Conservation (phyloP, 2,113 vertebrate genomes). For the Channa maculata region DNA sequence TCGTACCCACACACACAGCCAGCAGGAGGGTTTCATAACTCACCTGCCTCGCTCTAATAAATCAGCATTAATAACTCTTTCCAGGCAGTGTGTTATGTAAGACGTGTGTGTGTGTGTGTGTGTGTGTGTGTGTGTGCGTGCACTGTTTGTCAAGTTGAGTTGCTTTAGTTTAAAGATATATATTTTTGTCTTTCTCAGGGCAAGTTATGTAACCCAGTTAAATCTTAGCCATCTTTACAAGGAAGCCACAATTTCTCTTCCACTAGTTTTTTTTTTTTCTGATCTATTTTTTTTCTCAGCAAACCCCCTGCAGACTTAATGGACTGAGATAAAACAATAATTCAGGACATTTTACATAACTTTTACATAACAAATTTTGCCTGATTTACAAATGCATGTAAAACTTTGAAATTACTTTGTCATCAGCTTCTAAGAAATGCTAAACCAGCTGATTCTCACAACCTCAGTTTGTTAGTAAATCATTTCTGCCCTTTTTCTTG, state of each 20-base stretch:
- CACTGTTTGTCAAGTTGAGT: slow-evolving; percentile 1
- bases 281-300: neutral
- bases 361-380: too few relatives aligned
- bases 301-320: neutral
- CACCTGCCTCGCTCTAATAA: slow-evolving; percentile 64
- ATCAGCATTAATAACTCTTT: slow-evolving; percentile 61
- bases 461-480: neutral
- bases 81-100: slow-evolving; percentile 60
- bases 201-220: slow-evolving; percentile 32
- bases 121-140: slow-evolving; percentile 14
- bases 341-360: too few relatives aligned
- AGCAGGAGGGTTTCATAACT: slow-evolving; percentile 63
- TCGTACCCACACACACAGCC: slow-evolving; percentile 7
- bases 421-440: too few relatives aligned
- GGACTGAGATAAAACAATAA: too few relatives aligned
- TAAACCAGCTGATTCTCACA: too few relatives aligned
- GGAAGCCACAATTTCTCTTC: slow-evolving; percentile 10
- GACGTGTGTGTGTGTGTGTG: slow-evolving; percentile 15
- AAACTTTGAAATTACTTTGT: too few relatives aligned
- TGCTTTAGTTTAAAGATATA: neutral
- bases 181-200: slow-evolving; percentile 2
- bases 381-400: too few relatives aligned
- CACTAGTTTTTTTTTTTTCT: slow-evolving; percentile 16
- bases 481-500: neutral
- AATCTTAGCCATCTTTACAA: slow-evolving; percentile 7